Conservation (phyloP, 2,888 invertebrate species). For the Ormyrus labotus region DNA sequence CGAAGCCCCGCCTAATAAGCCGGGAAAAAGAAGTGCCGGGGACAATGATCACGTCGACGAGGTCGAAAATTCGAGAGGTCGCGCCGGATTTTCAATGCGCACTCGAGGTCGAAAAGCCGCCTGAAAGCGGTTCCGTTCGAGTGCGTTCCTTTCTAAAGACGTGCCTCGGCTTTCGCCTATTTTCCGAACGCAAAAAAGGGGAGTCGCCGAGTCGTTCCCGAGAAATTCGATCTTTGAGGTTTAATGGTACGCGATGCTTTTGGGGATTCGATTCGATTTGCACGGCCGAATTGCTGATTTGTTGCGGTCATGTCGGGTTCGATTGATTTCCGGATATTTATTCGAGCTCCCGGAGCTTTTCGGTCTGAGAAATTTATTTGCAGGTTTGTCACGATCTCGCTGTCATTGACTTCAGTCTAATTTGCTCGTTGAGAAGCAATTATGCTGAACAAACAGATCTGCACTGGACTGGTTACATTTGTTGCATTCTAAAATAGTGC, state of each 20-base stretch:
- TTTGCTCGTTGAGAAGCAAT: not conserved
- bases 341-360: not conserved
- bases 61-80: constrained; percentile 25
- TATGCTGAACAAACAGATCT: no score
- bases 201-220: not conserved
- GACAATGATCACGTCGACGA: constrained; percentile 1
- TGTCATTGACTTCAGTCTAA: not conserved
- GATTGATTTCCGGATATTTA: not conserved
- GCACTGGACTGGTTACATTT: no score
- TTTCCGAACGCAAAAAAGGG: not conserved
- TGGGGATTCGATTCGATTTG: not conserved
- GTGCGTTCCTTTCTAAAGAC: constrained; percentile 11
- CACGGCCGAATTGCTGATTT: not conserved
- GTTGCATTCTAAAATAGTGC: no score
- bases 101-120: not conserved
- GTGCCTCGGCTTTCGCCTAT: constrained; percentile 3
- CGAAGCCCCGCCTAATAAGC: constrained; percentile 1
- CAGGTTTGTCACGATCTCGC: not conserved
- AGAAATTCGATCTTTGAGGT: constrained; percentile 48
- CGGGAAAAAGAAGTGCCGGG: not conserved
- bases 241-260: constrained; percentile 43
- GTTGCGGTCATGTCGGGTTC: not conserved
- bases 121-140: constrained; percentile 48
- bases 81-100: constrained; percentile 5
- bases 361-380: not conserved